Conservation (phyloP, 2,113 vertebrate genomes). For the Diadophis punctatus region DNA sequence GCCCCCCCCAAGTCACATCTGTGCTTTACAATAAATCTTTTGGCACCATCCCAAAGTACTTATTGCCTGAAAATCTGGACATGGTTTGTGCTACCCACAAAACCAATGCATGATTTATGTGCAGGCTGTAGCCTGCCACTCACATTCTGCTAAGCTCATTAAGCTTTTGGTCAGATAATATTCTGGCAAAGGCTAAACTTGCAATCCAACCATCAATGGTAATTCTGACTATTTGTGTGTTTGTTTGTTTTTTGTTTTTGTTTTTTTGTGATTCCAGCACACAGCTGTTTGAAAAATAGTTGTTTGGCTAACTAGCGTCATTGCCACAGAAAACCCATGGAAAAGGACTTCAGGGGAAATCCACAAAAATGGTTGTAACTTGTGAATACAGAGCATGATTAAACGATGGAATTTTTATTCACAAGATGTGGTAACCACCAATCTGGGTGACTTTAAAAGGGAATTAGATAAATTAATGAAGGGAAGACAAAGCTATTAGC, state of each 20-base stretch:
- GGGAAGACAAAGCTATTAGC: not conserved
- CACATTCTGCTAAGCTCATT: conserved; percentile 5
- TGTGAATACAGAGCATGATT: not conserved
- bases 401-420: not conserved
- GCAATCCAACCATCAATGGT: not conserved
- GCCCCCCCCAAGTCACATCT: not conserved
- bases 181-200: not conserved
- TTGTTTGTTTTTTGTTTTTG: too few relatives aligned
- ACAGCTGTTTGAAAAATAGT: accelerated
- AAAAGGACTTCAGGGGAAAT: conserved; percentile 7
- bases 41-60: conserved; percentile 16
- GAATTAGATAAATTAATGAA: not conserved
- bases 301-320: conserved; percentile 18
- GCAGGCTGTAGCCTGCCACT: conserved; percentile 6
- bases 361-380: not conserved
- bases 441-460: not conserved
- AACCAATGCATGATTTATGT: conserved; percentile 23
- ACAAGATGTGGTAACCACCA: not conserved
- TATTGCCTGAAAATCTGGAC: not conserved
- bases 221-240: not conserved
- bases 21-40: not conserved
- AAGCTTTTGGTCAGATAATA: conserved; percentile 32
- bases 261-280: not conserved
- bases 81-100: not conserved
- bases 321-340: not conserved